A percentile compares a stretch with the other conserved stretches of the same genome.
phyloP scores from a whole-genome alignment of 2,888 invertebrate genomes.

The Brachyptera putata region DNA sequence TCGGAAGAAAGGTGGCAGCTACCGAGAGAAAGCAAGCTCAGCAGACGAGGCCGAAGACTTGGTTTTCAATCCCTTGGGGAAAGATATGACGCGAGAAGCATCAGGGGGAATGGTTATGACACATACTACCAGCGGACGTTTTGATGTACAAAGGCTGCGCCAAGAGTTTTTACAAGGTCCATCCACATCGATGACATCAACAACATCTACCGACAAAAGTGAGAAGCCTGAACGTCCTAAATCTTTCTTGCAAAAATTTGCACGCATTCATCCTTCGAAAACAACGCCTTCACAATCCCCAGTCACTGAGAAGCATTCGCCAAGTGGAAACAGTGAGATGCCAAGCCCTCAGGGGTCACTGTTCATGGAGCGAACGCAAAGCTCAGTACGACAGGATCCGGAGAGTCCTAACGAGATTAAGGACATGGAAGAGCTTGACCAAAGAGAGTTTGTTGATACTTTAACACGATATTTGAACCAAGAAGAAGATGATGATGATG shows the following conservation, averaged over 20 bases:
- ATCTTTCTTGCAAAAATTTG: slow-evolving; percentile 10
- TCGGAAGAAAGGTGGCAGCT: slow-evolving; percentile 60
- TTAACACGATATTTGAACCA: slow-evolving; percentile 62
- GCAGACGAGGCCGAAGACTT: slow-evolving; percentile 58
- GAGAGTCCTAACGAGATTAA: slow-evolving; percentile 18
- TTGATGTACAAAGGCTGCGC: slow-evolving; percentile 64
- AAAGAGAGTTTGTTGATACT: slow-evolving; percentile 51
- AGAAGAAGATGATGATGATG: slow-evolving; percentile 45
- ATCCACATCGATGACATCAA: slow-evolving; percentile 46
- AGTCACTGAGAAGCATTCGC: background rate
- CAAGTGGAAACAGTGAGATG: background rate
- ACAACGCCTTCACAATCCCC: slow-evolving; percentile 1
- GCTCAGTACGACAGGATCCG: background rate
- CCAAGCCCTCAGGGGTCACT: background rate
- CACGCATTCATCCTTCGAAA: background rate
- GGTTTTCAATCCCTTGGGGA: slow-evolving; percentile 29
- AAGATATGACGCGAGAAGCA: slow-evolving; percentile 43
- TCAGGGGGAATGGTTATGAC: slow-evolving; percentile 38
- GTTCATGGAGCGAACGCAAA: background rate
- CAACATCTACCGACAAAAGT: slow-evolving; percentile 24
- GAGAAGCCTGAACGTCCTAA: slow-evolving; percentile 14
- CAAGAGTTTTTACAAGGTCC: slow-evolving; percentile 59
- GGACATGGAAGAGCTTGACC: slow-evolving; percentile 22
- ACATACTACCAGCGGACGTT: slow-evolving; percentile 58
- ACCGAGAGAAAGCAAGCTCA: slow-evolving; percentile 60